phyloP scores from a whole-genome alignment of 2,797 vertebrate genomes.

The Siniperca scherzeri region DNA sequence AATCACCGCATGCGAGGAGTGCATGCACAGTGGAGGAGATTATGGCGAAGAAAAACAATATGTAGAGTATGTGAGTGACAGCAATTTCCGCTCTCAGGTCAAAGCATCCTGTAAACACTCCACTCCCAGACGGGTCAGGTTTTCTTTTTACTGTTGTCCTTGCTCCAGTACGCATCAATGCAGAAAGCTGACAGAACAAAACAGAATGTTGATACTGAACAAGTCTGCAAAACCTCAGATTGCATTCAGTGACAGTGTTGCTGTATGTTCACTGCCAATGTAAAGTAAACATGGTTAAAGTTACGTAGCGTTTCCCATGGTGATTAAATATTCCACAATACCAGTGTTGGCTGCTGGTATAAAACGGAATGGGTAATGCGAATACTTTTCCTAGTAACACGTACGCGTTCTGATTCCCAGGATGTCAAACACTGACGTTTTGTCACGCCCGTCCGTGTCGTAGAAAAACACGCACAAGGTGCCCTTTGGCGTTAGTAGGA shows the following conservation, averaged over 20 bases:
- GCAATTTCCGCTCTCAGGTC: background rate
- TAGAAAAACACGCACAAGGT: too few species aligned
- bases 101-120: conserved; percentile 6
- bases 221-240: background rate
- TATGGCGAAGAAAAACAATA: background rate
- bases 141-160: background rate
- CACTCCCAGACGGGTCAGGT: background rate
- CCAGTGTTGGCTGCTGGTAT: background rate
- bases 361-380: background rate
- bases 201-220: background rate
- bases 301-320: background rate
- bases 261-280: background rate
- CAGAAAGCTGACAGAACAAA: background rate
- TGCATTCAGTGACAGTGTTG: background rate
- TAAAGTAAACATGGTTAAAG: background rate
- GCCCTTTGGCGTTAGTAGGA: too few species aligned
- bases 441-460: too few species aligned
- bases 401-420: too few species aligned
- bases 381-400: background rate
- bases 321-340: background rate
- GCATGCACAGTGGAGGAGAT: background rate
- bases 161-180: background rate
- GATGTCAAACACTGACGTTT: too few species aligned
- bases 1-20: background rate
- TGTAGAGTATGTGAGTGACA: background rate